phyloP scores from a whole-genome alignment of 2,113 vertebrate genomes.

The Paracyprichromis sp. region DNA sequence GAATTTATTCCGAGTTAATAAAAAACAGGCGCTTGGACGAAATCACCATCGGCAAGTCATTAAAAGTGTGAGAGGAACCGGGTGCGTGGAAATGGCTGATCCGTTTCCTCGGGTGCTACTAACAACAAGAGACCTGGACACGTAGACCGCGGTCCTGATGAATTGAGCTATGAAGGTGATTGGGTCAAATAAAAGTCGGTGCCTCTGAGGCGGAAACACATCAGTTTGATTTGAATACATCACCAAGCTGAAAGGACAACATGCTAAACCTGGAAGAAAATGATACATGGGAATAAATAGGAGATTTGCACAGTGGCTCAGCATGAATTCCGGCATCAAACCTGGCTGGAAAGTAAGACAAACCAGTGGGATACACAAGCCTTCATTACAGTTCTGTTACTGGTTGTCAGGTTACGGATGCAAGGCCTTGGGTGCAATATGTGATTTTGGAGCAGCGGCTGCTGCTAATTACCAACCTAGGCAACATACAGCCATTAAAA shows the following conservation, averaged over 20 bases:
- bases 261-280: slow-evolving; percentile 25
- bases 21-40: slow-evolving; percentile 47
- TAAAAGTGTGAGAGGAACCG: slow-evolving; percentile 57
- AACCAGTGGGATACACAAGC: slow-evolving; percentile 53
- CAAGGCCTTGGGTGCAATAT: slow-evolving; percentile 54
- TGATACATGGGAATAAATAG: slow-evolving; percentile 34
- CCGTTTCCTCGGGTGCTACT: slow-evolving; percentile 44
- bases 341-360: slow-evolving; percentile 48
- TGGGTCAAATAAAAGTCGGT: slow-evolving; percentile 60
- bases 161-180: slow-evolving; percentile 65
- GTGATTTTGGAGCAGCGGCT: slow-evolving; percentile 60
- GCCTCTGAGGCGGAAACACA: slow-evolving; percentile 54
- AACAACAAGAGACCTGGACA: slow-evolving; percentile 55
- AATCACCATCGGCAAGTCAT: slow-evolving; percentile 63
- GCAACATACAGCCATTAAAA: slow-evolving; percentile 65
- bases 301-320: slow-evolving; percentile 38
- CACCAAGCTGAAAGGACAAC: slow-evolving; percentile 1
- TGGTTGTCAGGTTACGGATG: slow-evolving; percentile 64
- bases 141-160: slow-evolving; percentile 44
- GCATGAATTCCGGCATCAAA: slow-evolving; percentile 50
- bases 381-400: slow-evolving; percentile 55
- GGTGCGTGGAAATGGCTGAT: slow-evolving; percentile 49
- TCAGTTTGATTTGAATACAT: slow-evolving; percentile 50
- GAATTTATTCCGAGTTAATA: slow-evolving; percentile 58
- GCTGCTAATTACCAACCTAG: slow-evolving; percentile 69